These are phyloP conservation scores for Augochlorella aurata DNA, from an alignment of 2,888 invertebrate genomes.

Conservation along the genomic window DNA sequence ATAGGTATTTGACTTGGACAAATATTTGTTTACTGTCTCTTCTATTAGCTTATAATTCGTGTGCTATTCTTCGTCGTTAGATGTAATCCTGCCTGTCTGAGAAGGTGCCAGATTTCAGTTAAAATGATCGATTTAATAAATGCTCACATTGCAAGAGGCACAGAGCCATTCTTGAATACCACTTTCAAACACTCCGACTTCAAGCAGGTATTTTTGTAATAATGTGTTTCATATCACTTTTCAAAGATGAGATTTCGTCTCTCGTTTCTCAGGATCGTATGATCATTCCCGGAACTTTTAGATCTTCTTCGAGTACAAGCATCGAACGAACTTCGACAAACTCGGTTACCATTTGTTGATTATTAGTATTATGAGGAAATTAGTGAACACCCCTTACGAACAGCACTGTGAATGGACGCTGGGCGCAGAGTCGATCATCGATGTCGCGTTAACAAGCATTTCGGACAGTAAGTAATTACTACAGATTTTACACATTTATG, in stretches of 20 bases:
- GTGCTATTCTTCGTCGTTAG: slow-evolving; percentile 5
- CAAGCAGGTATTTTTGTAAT: slow-evolving; percentile 53
- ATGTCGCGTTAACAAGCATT: slow-evolving; percentile 66
- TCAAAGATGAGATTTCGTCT: neutral
- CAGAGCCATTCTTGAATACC: slow-evolving; percentile 60
- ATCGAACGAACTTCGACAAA: slow-evolving; percentile 47
- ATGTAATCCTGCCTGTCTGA: slow-evolving; percentile 51
- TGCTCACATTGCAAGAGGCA: slow-evolving; percentile 57
- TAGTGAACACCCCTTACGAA: slow-evolving; percentile 64
- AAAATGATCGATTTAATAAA: slow-evolving; percentile 62
- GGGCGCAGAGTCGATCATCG: slow-evolving; percentile 64
- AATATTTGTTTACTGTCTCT: neutral
- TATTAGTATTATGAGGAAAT: slow-evolving; percentile 70
- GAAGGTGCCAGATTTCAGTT: slow-evolving; percentile 40
- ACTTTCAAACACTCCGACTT: slow-evolving; percentile 64
- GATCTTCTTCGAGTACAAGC: slow-evolving; percentile 71
- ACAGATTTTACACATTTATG: too few species aligned
- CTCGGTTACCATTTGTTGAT: slow-evolving; percentile 73
- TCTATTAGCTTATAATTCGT: neutral
- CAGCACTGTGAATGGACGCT: slow-evolving; percentile 64
- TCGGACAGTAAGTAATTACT: slow-evolving; percentile 64
- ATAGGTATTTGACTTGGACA: slow-evolving; percentile 52
- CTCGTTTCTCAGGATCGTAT: too few species aligned
- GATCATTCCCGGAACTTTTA: slow-evolving; percentile 44
- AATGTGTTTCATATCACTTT: neutral